phyloP scores from a whole-genome alignment of 2,888 invertebrate genomes.

The Coelinius sp. region DNA sequence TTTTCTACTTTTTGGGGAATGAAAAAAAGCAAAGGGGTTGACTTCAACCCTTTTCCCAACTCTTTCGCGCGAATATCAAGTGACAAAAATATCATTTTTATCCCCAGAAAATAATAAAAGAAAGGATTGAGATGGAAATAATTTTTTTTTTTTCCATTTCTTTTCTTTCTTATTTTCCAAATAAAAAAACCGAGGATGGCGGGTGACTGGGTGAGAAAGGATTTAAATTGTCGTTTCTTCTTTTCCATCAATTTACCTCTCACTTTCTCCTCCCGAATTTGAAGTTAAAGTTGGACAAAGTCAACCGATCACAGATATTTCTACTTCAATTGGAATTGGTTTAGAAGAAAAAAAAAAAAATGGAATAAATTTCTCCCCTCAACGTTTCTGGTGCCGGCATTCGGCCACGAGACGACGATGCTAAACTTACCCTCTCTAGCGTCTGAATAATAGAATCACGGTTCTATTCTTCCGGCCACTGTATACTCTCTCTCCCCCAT shows the following conservation, averaged over 20 bases:
- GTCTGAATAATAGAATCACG: conserved; percentile 65
- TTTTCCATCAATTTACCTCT: not conserved
- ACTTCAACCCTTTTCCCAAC: conserved; percentile 3
- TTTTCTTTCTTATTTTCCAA: not conserved
- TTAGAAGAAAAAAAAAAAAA: not conserved
- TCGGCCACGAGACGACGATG: conserved; percentile 41
- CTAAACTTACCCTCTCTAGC: conserved; percentile 48
- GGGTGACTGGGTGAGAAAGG: not conserved
- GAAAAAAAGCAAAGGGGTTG: conserved; percentile 10
- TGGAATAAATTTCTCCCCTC: conserved; percentile 27
- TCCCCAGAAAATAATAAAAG: conserved; percentile 2
- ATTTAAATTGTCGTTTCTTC: conserved; percentile 13
- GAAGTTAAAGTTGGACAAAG: not conserved
- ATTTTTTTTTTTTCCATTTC: not conserved
- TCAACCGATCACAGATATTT: not conserved
- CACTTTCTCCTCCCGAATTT: not conserved
- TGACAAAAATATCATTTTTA: conserved; percentile 18
- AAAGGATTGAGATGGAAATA: not conserved
- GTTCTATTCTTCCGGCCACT: conserved; percentile 63
- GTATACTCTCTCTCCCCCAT: conserved; percentile 44
- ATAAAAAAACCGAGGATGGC: not conserved
- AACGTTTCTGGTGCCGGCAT: conserved; percentile 32
- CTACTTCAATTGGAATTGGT: not conserved
- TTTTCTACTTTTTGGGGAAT: conserved; percentile 54
- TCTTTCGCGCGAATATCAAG: conserved; percentile 39